Conservation (phyloP, 2,888 invertebrate genomes). For the Hipparchia semele region DNA sequence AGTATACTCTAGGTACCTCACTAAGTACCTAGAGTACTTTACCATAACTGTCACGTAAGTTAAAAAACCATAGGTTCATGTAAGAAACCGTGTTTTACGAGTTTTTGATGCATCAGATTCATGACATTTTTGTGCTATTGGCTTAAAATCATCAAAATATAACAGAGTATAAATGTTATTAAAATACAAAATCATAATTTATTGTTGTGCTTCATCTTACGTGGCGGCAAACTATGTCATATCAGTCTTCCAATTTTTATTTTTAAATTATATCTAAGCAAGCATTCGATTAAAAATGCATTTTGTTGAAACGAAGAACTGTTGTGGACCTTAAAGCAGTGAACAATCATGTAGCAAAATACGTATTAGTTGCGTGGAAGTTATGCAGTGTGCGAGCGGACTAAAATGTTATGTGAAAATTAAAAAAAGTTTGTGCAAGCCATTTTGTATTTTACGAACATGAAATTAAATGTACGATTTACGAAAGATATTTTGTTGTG, state of each 20-base stretch:
- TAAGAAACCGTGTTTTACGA: too few species aligned
- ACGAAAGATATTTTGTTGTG: constrained; percentile 27
- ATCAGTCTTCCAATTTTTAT: constrained; percentile 11
- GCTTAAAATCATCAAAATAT: too few species aligned
- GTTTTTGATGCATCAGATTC: too few species aligned
- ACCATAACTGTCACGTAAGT: too few species aligned
- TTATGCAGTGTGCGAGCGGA: constrained; percentile 2
- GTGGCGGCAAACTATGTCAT: neutral
- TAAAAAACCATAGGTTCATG: too few species aligned
- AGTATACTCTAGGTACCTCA: too few species aligned
- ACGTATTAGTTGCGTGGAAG: neutral
- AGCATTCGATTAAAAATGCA: constrained; percentile 1
- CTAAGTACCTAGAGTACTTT: neutral
- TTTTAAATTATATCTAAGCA: constrained; percentile 5
- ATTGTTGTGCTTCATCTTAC: neutral
- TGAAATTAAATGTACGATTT: constrained; percentile 22
- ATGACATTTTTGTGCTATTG: too few species aligned
- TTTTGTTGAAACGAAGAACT: constrained; percentile 3
- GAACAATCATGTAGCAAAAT: neutral
- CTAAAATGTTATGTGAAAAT: constrained; percentile 9
- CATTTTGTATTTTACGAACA: constrained; percentile 28
- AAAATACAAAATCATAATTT: neutral
- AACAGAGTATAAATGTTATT: too few species aligned
- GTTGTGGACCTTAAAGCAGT: neutral
- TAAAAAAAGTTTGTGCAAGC: constrained; percentile 26